Evolutionary conservation across 2,888 invertebrate genomes (phyloP).

Genomic region (Chloroclystis v-ata): DNA sequence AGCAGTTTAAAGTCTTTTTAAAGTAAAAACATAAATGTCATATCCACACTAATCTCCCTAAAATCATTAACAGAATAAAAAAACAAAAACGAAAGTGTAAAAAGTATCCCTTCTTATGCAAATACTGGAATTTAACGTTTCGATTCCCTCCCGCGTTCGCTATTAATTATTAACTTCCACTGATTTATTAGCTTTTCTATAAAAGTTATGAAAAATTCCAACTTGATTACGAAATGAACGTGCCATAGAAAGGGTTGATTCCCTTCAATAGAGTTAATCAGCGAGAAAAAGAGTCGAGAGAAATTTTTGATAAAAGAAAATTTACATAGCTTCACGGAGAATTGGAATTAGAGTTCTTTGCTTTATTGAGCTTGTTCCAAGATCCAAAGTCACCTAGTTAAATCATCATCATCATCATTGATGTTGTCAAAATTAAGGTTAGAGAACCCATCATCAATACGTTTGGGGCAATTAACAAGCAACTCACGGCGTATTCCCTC

Average conservation of each 20-base stretch:
- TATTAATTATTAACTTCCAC: slow-evolving; percentile 75
- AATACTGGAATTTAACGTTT: slow-evolving; percentile 59
- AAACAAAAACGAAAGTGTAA: slow-evolving; percentile 37
- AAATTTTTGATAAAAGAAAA: slow-evolving; percentile 19
- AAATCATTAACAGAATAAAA: slow-evolving; percentile 51
- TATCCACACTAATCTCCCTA: slow-evolving; percentile 37
- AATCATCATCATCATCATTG: no score
- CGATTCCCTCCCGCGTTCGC: slow-evolving; percentile 52
- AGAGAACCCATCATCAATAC: no score
- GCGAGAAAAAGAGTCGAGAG: slow-evolving; percentile 35
- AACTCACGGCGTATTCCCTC: no score
- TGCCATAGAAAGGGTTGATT: slow-evolving; percentile 60
- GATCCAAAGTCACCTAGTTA: no score
- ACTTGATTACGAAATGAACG: slow-evolving; percentile 59
- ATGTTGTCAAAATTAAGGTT: no score
- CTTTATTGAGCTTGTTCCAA: no score
- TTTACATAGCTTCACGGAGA: slow-evolving; percentile 14
- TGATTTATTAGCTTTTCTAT: slow-evolving; percentile 68
- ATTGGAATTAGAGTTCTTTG: background rate
- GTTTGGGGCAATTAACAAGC: no score
- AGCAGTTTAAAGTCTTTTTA: no score
- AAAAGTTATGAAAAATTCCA: slow-evolving; percentile 59
- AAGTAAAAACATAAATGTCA: no score
- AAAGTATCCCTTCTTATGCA: slow-evolving; percentile 68
- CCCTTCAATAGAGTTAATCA: slow-evolving; percentile 65